Conservation (phyloP, 1,140 invertebrate species). For the Diorhabda carinulata region DNA sequence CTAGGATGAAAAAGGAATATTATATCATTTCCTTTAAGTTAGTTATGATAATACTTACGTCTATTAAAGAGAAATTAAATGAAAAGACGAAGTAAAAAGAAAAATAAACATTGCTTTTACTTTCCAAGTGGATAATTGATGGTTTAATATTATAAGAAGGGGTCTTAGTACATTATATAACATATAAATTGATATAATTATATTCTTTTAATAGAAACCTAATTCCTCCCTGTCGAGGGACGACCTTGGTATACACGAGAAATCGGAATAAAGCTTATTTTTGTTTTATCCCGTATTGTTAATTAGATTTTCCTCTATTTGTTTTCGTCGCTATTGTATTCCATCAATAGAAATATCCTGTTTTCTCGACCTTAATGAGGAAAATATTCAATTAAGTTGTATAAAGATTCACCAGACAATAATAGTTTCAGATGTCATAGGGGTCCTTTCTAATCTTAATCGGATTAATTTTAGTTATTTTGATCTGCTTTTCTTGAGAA, state of each 20-base stretch:
- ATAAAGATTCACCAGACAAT: conserved; percentile 9
- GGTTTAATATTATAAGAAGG: no score
- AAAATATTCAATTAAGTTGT: conserved; percentile 17
- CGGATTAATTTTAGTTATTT: neutral
- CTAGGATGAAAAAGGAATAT: no score
- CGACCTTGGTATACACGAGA: neutral
- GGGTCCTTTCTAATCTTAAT: conserved; percentile 5
- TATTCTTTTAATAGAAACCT: no score
- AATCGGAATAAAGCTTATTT: conserved; percentile 3
- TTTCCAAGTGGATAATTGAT: no score
- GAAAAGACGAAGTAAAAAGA: no score
- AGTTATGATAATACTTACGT: no score
- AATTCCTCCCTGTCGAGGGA: neutral
- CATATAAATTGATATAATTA: no score
- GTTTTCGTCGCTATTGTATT: conserved; percentile 12
- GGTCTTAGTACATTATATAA: no score
- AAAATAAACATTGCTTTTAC: no score
- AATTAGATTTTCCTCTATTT: conserved; percentile 7
- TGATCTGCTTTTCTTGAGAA: neutral
- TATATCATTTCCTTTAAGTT: no score
- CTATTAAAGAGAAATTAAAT: no score
- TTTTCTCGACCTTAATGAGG: conserved; percentile 14
- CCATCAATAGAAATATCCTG: conserved; percentile 18
- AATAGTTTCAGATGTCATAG: conserved; percentile 5
- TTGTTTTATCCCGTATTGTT: conserved; percentile 2